phyloP scores from a whole-genome alignment of 2,888 invertebrate genomes.

The Cephus sareptanus region DNA sequence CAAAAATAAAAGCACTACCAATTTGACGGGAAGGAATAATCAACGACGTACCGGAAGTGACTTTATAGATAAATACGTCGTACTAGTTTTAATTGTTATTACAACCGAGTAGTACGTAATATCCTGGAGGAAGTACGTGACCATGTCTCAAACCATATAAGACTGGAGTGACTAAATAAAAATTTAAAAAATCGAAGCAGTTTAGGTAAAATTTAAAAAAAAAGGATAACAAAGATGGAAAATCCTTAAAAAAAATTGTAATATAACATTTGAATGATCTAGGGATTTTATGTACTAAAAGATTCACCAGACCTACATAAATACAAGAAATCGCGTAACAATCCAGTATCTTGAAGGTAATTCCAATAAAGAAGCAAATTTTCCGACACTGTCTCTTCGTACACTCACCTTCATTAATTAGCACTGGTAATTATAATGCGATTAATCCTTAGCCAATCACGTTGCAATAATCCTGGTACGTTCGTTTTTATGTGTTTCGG shows the following conservation, averaged over 20 bases:
- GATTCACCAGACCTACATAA: background rate
- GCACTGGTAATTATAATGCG: background rate
- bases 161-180: background rate
- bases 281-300: background rate
- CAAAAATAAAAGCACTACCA: slow-evolving; percentile 56
- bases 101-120: background rate
- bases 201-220: background rate
- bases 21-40: slow-evolving; percentile 61
- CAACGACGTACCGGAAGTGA: slow-evolving; percentile 24
- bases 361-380: background rate
- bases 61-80: background rate
- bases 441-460: background rate
- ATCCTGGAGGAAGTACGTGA: background rate
- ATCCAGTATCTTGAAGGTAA: background rate
- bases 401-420: background rate
- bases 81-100: background rate
- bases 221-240: background rate
- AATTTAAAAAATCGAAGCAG: background rate
- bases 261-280: background rate
- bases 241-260: background rate
- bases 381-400: background rate
- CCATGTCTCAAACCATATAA: background rate
- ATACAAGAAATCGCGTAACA: background rate
- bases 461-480: background rate
- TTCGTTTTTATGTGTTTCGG: background rate